These are phyloP conservation scores for Folsomia manolachei DNA, from an alignment of 2,888 invertebrate genomes.

Conservation along the genomic window DNA sequence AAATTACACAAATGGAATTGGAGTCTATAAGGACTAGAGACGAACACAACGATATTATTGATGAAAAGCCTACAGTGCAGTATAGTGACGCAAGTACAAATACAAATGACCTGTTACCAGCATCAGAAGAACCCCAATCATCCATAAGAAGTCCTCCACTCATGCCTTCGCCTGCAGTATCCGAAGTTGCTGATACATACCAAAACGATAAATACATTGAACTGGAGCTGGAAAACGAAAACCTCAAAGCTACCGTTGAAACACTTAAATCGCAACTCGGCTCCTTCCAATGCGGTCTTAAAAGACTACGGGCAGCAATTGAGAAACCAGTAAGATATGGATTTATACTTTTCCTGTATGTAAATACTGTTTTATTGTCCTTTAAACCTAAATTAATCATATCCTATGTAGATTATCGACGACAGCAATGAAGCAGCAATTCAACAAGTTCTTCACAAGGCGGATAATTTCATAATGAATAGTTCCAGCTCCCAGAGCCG, in stretches of 20 bases:
- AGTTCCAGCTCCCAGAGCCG: not conserved
- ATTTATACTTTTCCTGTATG: not conserved
- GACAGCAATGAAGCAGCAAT: not conserved
- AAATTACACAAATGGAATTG: slow-evolving; percentile 3
- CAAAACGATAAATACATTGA: not conserved
- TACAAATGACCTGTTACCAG: not conserved
- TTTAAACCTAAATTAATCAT: not conserved
- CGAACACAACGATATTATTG: not conserved
- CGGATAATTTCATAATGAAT: not conserved
- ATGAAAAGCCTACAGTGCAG: not conserved
- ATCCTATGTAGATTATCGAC: not conserved
- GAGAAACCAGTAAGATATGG: slow-evolving; percentile 1
- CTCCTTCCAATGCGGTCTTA: not conserved
- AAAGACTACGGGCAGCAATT: not conserved
- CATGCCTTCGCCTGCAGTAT: not conserved
- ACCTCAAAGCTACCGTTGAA: not conserved
- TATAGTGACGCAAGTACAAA: not conserved
- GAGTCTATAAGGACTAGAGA: too few species aligned
- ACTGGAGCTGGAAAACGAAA: not conserved
- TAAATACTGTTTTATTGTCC: not conserved
- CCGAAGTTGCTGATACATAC: not conserved
- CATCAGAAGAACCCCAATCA: not conserved
- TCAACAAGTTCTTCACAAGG: not conserved
- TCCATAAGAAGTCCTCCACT: too few species aligned
- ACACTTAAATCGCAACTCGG: not conserved